These are phyloP conservation scores for Lerista edwardsae DNA, from an alignment of 2,797 vertebrate species.

Conservation along the genomic window DNA sequence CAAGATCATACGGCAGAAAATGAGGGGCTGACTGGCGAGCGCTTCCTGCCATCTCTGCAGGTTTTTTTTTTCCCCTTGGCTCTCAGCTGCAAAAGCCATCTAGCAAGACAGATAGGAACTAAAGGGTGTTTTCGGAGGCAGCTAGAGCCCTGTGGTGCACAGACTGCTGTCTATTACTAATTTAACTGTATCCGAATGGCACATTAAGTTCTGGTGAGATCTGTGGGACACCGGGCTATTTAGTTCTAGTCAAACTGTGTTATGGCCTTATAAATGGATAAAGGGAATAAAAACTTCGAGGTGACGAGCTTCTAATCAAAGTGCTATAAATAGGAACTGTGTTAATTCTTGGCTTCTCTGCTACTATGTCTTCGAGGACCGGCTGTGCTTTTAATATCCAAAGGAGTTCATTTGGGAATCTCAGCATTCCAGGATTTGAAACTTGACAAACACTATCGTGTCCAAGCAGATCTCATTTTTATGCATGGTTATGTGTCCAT, in stretches of 20 bases:
- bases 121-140: constrained; percentile 46
- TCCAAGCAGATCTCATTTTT: background rate
- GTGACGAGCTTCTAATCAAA: constrained; percentile 72
- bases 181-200: constrained; percentile 69
- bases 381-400: constrained; percentile 58
- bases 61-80: background rate
- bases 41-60: background rate
- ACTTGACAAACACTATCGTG: constrained; percentile 43
- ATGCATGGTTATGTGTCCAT: accelerated
- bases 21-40: background rate
- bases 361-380: constrained; percentile 19
- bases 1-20: background rate
- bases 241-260: constrained; percentile 68
- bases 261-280: constrained; percentile 74
- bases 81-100: accelerated
- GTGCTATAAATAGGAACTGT: constrained; percentile 71
- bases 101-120: background rate
- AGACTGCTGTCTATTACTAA: constrained; percentile 65
- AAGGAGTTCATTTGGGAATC: constrained; percentile 53
- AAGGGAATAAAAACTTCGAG: constrained; percentile 68
- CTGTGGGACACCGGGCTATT: constrained; percentile 63
- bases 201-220: constrained; percentile 70
- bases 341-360: constrained; percentile 51
- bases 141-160: constrained; percentile 47
- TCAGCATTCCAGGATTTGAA: constrained; percentile 61